A percentile compares a stretch with the other conserved stretches of the same genome.
Conservation (phyloP, 2,888 invertebrate species). For the Dorcus parallelipipedus region DNA sequence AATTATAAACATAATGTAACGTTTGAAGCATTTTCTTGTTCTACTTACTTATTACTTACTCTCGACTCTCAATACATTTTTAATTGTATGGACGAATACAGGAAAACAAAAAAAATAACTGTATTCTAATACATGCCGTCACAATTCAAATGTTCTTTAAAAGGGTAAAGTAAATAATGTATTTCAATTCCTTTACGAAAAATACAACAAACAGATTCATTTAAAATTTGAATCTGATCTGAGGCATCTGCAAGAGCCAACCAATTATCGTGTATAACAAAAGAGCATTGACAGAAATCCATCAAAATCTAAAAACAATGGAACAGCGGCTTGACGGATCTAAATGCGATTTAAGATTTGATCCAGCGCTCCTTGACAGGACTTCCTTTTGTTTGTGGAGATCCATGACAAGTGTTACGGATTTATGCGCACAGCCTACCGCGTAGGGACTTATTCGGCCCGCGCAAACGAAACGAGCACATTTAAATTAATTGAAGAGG, state of each 20-base stretch:
- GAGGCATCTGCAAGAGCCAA: slow-evolving; percentile 1
- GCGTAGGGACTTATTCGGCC: neutral
- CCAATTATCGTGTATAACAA: slow-evolving; percentile 21
- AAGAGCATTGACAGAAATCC: slow-evolving; percentile 36
- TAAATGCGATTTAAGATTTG: slow-evolving; percentile 45
- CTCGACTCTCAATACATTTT: no score
- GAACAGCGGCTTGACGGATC: slow-evolving; percentile 42
- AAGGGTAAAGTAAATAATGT: no score
- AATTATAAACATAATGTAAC: no score
- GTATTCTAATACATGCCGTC: no score
- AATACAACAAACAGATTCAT: no score
- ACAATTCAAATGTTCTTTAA: no score
- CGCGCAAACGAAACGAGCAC: neutral
- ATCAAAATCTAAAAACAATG: slow-evolving; percentile 46
- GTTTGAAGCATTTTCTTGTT: no score
- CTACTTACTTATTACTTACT: no score
- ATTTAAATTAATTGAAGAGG: slow-evolving; percentile 1
- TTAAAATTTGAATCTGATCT: no score
- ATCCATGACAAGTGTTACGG: slow-evolving; percentile 42
- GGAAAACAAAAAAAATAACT: no score
- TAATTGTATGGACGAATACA: no score
- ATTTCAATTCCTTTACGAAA: no score
- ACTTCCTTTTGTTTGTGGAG: slow-evolving; percentile 43
- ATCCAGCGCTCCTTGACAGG: slow-evolving; percentile 42
- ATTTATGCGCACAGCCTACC: slow-evolving; percentile 27